Base-by-base conservation (phyloP, 2,113 vertebrate genomes). In the Dendropsophus ebraccatus region DNA sequence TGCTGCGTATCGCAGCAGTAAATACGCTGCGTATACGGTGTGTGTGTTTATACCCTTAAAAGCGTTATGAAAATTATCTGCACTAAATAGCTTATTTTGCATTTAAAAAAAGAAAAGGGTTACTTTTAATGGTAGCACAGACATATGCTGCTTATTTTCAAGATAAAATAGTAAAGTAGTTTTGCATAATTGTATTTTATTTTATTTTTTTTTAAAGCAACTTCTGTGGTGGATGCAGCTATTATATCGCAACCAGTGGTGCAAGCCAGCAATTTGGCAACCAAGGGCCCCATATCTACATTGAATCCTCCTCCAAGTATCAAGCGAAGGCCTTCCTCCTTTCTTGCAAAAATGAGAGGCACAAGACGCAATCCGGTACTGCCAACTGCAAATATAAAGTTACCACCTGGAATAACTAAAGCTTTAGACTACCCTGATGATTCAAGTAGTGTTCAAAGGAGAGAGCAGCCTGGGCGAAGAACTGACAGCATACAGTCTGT, bases 401-500 rank as follows among this genome's bases (percentile, higher is more conserved):
- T 96, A 69, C 96, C 96, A 0, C 94, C 91, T 0, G 96, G 96
- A 32, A 79, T 96, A 83, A 85, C 78, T 23, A 87, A 90, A 65
- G 88, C 91, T 47, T 58, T 90, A 0, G 87, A 91, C 60, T 72
- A 89, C 47, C 84, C 56, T 0, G 28, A 80, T 23, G 90, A 87
- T 47, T 41, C 87, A 1, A 28, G 56, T 1, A 32, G 12, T 0
- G 70, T 95, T 84, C 90, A 88, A 87, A 90, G 90, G 54, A 92
- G 93, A 41, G 96, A 96, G 84, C 93, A 93, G 11, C 95, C 95
- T 0, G 94, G 93, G 0, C 94, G 95, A 80, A 91, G 95, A 62
- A 94, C 94, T n/a, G 97, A 96, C 92, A 92, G 93, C 91, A 94
- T 96, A 58, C 96, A 95, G 80, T 98, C 97, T 0, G 89, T 97